These are phyloP conservation scores for Rynchops niger DNA, from an alignment of 2,113 vertebrate genomes.

Conservation along the genomic window DNA sequence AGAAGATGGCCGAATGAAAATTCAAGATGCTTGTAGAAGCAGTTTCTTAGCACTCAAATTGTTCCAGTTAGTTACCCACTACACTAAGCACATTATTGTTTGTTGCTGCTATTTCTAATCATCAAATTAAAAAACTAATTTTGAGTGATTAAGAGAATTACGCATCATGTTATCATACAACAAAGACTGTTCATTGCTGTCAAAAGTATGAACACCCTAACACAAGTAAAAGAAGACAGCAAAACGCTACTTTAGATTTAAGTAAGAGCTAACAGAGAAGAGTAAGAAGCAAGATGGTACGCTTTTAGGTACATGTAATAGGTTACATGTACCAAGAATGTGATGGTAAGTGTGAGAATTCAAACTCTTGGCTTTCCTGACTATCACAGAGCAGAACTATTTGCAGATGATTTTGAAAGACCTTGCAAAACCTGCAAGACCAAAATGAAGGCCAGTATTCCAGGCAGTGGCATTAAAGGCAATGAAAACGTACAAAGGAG, in stretches of 20 bases:
- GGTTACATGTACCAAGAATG: neutral
- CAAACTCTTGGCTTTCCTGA: neutral
- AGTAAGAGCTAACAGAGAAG: neutral
- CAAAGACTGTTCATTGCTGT: neutral
- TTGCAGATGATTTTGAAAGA: neutral
- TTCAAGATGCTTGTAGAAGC: neutral
- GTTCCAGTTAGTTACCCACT: neutral
- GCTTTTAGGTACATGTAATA: neutral
- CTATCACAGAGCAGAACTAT: neutral
- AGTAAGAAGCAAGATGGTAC: neutral
- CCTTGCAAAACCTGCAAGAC: neutral
- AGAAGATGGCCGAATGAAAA: conserved; percentile 2
- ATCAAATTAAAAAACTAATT: conserved; percentile 12
- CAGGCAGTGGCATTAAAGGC: neutral
- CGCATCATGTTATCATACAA: neutral
- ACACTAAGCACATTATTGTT: neutral
- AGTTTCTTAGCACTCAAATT: neutral
- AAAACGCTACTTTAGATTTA: neutral
- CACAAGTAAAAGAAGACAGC: neutral
- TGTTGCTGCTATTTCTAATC: neutral
- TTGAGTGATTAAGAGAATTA: neutral
- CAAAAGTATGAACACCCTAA: neutral
- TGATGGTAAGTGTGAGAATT: accelerated
- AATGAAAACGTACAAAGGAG: neutral
- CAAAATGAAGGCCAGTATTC: neutral